Percentiles rank a stretch among this genome's conserved stretches.
Conservation (phyloP, 1,140 invertebrate species). For the Monochamus saltuarius region DNA sequence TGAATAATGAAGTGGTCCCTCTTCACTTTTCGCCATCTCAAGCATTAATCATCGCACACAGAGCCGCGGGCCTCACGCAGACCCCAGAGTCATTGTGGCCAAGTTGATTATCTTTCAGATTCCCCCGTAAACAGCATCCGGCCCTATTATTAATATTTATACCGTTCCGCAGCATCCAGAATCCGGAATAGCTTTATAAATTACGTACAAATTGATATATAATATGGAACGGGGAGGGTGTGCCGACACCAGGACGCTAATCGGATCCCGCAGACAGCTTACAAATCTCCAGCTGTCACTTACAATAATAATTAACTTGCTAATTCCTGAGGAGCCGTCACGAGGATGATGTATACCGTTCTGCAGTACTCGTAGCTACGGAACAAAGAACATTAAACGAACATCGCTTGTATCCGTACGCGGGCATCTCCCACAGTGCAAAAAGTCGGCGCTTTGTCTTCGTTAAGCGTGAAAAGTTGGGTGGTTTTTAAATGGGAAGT, state of each 20-base stretch:
- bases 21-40: too few relatives aligned
- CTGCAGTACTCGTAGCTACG: not conserved
- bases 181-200: not conserved
- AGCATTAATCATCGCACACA: too few relatives aligned
- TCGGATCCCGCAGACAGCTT: conserved; percentile 25
- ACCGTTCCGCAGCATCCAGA: too few relatives aligned
- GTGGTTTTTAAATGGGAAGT: too few relatives aligned
- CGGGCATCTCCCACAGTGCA: not conserved
- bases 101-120: too few relatives aligned
- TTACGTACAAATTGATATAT: conserved; percentile 12
- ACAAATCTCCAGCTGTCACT: conserved; percentile 42
- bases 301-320: conserved; percentile 46
- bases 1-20: too few relatives aligned
- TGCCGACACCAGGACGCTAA: conserved; percentile 6
- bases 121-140: too few relatives aligned
- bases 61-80: too few relatives aligned
- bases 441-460: conserved; percentile 8
- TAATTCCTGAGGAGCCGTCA: conserved; percentile 35
- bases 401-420: conserved; percentile 6
- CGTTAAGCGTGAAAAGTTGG: not conserved
- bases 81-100: too few relatives aligned
- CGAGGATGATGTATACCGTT: conserved; percentile 21
- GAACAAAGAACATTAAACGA: conserved; percentile 20
- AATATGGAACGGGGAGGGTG: not conserved
- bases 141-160: too few relatives aligned